phyloP scores from a whole-genome alignment of 2,888 invertebrate species.

The Marronus borbonicus region DNA sequence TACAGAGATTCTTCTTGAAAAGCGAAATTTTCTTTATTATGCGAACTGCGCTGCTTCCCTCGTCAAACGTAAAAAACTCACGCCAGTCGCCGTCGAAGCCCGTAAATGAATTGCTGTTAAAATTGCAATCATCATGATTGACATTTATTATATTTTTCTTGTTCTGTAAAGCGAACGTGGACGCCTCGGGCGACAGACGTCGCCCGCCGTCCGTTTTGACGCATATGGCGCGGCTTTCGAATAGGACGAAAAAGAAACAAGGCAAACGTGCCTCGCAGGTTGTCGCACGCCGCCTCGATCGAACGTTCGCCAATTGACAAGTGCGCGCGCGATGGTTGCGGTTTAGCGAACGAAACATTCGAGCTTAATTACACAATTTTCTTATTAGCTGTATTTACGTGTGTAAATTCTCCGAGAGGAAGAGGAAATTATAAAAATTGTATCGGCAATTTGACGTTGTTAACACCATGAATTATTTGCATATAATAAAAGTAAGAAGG shows the following conservation, averaged over 20 bases:
- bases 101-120: slow-evolving; percentile 8
- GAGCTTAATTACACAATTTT: neutral
- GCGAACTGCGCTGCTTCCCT: too few species aligned
- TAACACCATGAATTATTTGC: too few species aligned
- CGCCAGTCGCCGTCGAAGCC: too few species aligned
- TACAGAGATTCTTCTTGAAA: neutral
- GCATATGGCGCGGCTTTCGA: slow-evolving; percentile 4
- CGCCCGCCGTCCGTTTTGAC: slow-evolving; percentile 9
- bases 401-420: too few species aligned
- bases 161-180: neutral
- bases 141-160: slow-evolving; percentile 1
- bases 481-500: too few species aligned
- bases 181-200: slow-evolving; percentile 43
- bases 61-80: too few species aligned
- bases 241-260: neutral
- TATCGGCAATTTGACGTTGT: too few species aligned
- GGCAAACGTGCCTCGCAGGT: neutral
- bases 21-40: neutral
- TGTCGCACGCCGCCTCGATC: neutral
- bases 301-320: neutral
- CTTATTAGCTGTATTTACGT: too few species aligned
- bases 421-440: too few species aligned
- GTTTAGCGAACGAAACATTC: slow-evolving; percentile 2
- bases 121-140: slow-evolving; percentile 9
- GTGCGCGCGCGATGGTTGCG: neutral